Base-by-base conservation (phyloP, 2,113 vertebrate genomes). In the Tupaia tana region DNA sequence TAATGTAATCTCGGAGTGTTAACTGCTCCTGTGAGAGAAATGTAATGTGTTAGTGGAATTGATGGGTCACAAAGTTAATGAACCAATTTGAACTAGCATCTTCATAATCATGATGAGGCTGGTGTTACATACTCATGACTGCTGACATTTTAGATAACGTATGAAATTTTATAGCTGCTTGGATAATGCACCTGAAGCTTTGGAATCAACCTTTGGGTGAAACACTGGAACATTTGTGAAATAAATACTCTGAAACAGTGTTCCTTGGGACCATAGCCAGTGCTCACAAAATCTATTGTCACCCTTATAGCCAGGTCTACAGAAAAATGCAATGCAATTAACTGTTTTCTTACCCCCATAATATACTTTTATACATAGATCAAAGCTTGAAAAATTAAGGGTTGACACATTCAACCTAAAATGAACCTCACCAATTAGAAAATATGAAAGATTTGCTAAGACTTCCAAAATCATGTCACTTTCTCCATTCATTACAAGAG, bases 1-100 rank as follows among this genome's bases (percentile, higher is more conserved):
- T 94, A 89, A 86, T 81, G 22, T 78, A 84, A 94, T 78, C 61
- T 80, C 71, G 9, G 9, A 67, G 24, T 89, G 67, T 52, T 77
- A 81, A 73, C 4, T 69, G 4, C 24, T 43, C 6, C 15, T 87
- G 24, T 27, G 86, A 74, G 27, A 85, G 70, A 90, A 81, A 25
- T 59, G 10, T 52, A 63, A 64, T 56, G 3, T 7, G 18, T 78
- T 86, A 69, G 19, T 88, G 77, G 52, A 91, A 74, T 10, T 43
- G 34, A 86, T 34, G 87, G 22, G 67, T 86, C 58, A 54, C 52
- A 63, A 90, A 74, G 3, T 56, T 27, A 86, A 94, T 31, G 20
- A n/a, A 80, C 34, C 54, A 73, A 27, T 66, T 58, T 81, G 56
- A 83, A 90, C 1, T 85, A 11, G 7, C 71, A 84, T 88, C 89